phyloP scores from a whole-genome alignment of 2,797 vertebrate genomes.

The Limosa lapponica region DNA sequence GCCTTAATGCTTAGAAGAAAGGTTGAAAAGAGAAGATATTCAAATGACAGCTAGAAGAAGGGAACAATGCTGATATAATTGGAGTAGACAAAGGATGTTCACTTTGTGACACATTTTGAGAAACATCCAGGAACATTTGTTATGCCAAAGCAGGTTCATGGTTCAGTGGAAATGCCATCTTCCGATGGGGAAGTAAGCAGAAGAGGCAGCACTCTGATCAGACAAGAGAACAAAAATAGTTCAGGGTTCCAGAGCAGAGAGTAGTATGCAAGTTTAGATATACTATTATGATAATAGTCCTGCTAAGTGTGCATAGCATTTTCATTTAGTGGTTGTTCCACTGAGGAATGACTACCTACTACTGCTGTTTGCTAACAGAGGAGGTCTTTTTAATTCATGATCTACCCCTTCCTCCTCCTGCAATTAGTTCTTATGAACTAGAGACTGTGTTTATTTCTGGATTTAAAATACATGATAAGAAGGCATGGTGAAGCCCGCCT shows the following conservation, averaged over 20 bases:
- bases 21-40: constrained; percentile 44
- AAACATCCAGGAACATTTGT: constrained; percentile 68
- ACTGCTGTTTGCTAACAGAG: neutral
- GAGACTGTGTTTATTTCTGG: neutral
- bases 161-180: constrained; percentile 71
- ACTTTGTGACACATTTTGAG: constrained; percentile 70
- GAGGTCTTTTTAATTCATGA: neutral
- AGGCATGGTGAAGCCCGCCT: neutral
- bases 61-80: constrained; percentile 61
- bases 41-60: constrained; percentile 67
- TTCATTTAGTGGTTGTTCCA: neutral
- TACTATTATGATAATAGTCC: neutral
- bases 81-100: constrained; percentile 67
- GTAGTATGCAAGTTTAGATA: neutral
- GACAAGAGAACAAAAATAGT: constrained; percentile 30
- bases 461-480: neutral
- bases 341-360: neutral
- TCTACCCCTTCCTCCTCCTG: neutral
- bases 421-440: neutral
- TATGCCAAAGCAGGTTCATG: constrained; percentile 63
- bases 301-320: neutral
- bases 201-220: neutral
- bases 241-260: neutral
- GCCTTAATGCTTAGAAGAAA: constrained; percentile 38
- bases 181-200: constrained; percentile 36